Percentiles rank a stretch among this genome's conserved stretches.
Evolutionary conservation across 2,797 vertebrate species (phyloP).

Genomic region (Periparus ater): DNA sequence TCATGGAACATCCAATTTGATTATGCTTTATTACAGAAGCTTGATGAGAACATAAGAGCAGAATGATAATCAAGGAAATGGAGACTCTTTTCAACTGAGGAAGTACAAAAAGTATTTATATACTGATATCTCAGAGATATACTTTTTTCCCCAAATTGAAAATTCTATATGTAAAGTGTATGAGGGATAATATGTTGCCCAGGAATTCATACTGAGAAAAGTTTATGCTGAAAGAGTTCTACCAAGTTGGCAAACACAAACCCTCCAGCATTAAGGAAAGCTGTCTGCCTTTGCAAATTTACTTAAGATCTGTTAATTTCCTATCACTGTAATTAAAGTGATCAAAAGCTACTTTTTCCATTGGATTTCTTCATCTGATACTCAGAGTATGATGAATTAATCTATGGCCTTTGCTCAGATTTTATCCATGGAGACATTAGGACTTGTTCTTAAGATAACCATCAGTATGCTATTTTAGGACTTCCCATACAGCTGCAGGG

Average conservation of each 20-base stretch:
- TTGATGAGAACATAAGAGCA: neutral
- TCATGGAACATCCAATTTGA: neutral
- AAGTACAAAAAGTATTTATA: neutral
- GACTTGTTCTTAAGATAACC: neutral
- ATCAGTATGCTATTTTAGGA: neutral
- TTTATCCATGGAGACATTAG: neutral
- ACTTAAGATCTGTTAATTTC: neutral
- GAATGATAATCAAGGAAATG: neutral
- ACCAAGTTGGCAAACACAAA: neutral
- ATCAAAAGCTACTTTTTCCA: neutral
- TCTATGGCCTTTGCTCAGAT: neutral
- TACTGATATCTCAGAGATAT: neutral
- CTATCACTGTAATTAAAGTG: neutral
- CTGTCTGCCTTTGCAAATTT: neutral
- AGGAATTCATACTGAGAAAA: neutral
- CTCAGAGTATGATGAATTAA: neutral
- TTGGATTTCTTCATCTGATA: neutral
- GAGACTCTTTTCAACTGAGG: neutral
- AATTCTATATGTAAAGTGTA: neutral
- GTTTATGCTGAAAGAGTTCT: neutral
- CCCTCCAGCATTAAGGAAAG: neutral
- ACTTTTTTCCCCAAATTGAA: neutral
- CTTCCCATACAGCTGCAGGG: neutral
- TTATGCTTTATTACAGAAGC: neutral
- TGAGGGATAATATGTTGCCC: neutral